Percentiles rank a stretch among this genome's conserved stretches.
These are phyloP conservation scores for Pelusios castaneus DNA, from an alignment of 2,113 vertebrate species.

Conservation along the genomic window DNA sequence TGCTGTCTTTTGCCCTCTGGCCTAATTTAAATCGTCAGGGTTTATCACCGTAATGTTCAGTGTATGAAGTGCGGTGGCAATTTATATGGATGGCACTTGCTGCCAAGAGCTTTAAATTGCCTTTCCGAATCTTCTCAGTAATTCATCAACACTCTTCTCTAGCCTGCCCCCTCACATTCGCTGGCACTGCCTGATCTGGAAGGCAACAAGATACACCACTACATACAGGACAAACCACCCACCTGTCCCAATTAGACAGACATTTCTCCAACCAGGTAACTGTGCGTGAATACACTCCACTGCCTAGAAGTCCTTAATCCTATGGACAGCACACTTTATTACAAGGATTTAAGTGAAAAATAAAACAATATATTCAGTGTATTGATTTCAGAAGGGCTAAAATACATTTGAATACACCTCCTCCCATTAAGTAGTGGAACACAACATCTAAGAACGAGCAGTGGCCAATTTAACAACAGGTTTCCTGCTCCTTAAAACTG, in stretches of 20 bases:
- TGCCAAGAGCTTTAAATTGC: slow-evolving; percentile 83
- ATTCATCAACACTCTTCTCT: slow-evolving; percentile 81
- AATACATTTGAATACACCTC: background rate
- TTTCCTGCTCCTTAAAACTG: slow-evolving; percentile 36
- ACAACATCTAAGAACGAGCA: background rate
- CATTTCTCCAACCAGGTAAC: background rate
- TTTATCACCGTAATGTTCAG: slow-evolving; percentile 80
- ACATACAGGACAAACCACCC: background rate
- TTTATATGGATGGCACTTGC: slow-evolving; percentile 84
- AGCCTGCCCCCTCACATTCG: background rate
- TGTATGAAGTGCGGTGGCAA: slow-evolving; percentile 80
- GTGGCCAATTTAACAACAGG: slow-evolving; percentile 35
- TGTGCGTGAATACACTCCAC: background rate
- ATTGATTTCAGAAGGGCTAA: background rate
- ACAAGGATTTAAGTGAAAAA: slow-evolving; percentile 13
- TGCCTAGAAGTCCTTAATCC: background rate
- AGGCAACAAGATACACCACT: background rate
- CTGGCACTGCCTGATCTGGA: background rate
- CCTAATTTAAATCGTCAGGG: slow-evolving; percentile 87
- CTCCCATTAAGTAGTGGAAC: background rate
- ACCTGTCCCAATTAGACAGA: background rate
- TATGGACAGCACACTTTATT: background rate
- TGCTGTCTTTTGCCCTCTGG: slow-evolving; percentile 45
- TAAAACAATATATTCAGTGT: background rate
- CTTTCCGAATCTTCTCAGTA: slow-evolving; percentile 81